A percentile compares a stretch with the other conserved stretches of the same genome.
Evolutionary conservation across 2,888 invertebrate species (phyloP).

Genomic region (Drosophila prostipennis): DNA sequence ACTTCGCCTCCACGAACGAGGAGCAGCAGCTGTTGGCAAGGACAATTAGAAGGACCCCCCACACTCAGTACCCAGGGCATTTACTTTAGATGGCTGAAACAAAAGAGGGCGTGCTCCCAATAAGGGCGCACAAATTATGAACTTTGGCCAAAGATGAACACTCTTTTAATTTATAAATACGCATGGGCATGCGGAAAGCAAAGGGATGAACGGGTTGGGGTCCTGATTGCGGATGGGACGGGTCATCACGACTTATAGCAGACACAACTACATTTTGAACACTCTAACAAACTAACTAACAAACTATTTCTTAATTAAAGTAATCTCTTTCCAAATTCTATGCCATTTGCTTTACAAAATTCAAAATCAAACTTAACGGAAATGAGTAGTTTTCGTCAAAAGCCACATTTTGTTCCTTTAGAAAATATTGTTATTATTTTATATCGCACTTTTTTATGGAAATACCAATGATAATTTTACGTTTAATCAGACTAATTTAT

Average conservation of each 20-base stretch:
- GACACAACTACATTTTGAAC: background rate
- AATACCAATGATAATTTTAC: no score
- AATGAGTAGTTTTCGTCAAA: no score
- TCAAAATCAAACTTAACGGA: no score
- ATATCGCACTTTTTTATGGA: no score
- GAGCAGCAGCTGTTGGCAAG: constrained; percentile 51
- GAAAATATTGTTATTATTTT: no score
- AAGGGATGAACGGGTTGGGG: background rate
- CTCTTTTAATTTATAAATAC: constrained; percentile 77
- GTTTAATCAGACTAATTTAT: no score
- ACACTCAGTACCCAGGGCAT: constrained; percentile 2
- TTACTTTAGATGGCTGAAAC: background rate
- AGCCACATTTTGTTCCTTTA: no score
- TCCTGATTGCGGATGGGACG: background rate
- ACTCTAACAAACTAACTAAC: background rate
- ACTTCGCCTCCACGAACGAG: background rate
- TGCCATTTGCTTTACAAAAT: no score
- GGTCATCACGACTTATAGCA: background rate
- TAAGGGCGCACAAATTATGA: constrained; percentile 72
- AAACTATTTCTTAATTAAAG: background rate
- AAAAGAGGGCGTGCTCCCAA: constrained; percentile 34
- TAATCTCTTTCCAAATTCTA: no score
- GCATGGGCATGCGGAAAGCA: constrained; percentile 8
- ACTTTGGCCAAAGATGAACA: constrained; percentile 73
- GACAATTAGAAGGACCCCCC: constrained; percentile 63